Percentiles rank a stretch among this genome's conserved stretches.
Evolutionary conservation across 2,113 vertebrate genomes (phyloP).

Genomic region (Hemicordylus capensis): DNA sequence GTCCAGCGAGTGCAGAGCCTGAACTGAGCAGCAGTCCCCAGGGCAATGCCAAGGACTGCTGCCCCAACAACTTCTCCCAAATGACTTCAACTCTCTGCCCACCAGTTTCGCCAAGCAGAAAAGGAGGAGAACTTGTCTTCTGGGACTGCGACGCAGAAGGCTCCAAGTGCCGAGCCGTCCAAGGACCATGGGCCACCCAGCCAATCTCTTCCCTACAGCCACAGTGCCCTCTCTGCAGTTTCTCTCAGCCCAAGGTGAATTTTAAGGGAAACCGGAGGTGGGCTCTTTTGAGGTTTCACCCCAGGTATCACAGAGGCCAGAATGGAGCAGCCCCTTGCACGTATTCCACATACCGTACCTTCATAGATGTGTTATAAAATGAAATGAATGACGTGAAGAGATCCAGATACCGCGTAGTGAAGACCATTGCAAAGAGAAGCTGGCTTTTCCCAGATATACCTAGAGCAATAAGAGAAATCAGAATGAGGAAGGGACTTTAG

Average conservation of each 20-base stretch:
- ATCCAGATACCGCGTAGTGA: slow-evolving; percentile 98
- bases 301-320: not conserved
- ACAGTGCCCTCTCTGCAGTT: not conserved
- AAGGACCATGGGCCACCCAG: too few relatives aligned
- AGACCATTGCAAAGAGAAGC: slow-evolving; percentile 96
- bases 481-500: slow-evolving; percentile 41
- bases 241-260: not conserved
- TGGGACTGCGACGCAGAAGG: not conserved
- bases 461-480: slow-evolving; percentile 71
- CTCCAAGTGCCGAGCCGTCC: not conserved
- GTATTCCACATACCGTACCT: slow-evolving; percentile 81
- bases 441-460: slow-evolving; percentile 99
- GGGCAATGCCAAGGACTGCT: not conserved
- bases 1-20: not conserved
- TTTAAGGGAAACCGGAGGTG: not conserved
- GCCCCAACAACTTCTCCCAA: not conserved
- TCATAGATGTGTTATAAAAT: slow-evolving; percentile 98
- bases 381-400: slow-evolving; percentile 98
- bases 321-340: slow-evolving; percentile 13
- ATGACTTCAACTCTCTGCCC: not conserved
- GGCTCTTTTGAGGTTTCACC: not conserved
- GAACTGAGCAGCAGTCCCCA: not conserved
- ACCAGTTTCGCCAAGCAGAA: not conserved
- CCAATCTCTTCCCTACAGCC: slow-evolving; percentile 12
- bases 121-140: not conserved